A percentile compares a stretch with the other conserved stretches of the same genome.
These are phyloP conservation scores for Geococcyx californianus DNA, from an alignment of 2,113 vertebrate genomes.

Conservation along the genomic window DNA sequence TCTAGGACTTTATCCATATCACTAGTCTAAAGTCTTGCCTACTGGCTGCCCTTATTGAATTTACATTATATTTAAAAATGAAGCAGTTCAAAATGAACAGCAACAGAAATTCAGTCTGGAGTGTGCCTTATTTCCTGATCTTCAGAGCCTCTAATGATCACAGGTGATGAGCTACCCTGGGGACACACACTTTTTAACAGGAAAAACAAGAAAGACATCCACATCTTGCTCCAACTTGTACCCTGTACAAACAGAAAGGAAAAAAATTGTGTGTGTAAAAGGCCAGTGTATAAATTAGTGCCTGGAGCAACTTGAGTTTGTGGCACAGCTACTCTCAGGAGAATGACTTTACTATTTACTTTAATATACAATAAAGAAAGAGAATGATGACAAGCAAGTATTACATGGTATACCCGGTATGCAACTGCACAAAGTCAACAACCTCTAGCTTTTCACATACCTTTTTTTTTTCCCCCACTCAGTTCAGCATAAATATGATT, in stretches of 20 bases:
- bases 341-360: conserved; percentile 72
- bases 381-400: conserved; percentile 71
- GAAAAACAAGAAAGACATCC: conserved; percentile 30
- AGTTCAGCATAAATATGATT: background rate
- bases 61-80: conserved; percentile 36
- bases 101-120: background rate
- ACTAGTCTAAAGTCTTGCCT: background rate
- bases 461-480: background rate
- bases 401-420: conserved; percentile 57
- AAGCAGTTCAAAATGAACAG: background rate
- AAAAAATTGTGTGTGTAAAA: conserved; percentile 24
- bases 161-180: conserved; percentile 29
- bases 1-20: background rate
- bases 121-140: conserved; percentile 30
- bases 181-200: conserved; percentile 11
- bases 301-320: conserved; percentile 55
- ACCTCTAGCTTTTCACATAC: conserved; percentile 29
- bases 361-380: conserved; percentile 70
- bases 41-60: background rate
- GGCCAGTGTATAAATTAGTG: conserved; percentile 50
- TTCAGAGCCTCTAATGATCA: background rate
- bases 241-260: conserved; percentile 26
- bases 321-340: conserved; percentile 33
- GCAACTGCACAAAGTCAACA: conserved; percentile 57
- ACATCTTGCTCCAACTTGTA: conserved; percentile 53